Evolutionary conservation across 2,113 vertebrate species (phyloP).

Genomic region (Hyperopisus bebe): DNA sequence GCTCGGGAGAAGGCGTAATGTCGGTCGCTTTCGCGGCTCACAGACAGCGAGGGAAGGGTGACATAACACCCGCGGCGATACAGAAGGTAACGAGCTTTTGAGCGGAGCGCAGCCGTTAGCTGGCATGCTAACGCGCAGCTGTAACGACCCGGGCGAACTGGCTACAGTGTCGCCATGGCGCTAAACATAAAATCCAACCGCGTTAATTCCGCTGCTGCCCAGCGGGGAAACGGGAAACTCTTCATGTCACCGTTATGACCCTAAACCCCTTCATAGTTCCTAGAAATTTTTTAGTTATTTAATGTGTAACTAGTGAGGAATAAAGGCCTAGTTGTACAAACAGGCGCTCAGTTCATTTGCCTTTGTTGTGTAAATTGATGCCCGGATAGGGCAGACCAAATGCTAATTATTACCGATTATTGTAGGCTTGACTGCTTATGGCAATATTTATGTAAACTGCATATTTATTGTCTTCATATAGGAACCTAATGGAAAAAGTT

Average conservation of each 20-base stretch:
- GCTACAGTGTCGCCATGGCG: constrained; percentile 33
- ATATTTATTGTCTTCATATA: background rate
- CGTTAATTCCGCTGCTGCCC: background rate
- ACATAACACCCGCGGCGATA: constrained; percentile 91
- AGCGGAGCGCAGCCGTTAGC: constrained; percentile 42
- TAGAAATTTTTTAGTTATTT: background rate
- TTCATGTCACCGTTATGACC: background rate
- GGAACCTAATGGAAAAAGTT: background rate
- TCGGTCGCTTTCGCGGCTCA: constrained; percentile 94
- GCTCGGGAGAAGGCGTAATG: constrained; percentile 60
- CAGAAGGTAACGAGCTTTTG: constrained; percentile 79
- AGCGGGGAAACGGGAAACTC: background rate
- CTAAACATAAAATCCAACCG: constrained; percentile 1
- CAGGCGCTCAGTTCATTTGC: background rate
- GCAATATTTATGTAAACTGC: background rate
- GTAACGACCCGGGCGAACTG: constrained; percentile 17
- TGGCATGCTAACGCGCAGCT: constrained; percentile 23
- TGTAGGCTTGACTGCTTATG: background rate
- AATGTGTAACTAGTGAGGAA: background rate
- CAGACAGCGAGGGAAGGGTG: constrained; percentile 89
- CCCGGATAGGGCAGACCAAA: background rate
- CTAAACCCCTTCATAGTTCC: background rate
- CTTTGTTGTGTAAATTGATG: constrained; percentile 10
- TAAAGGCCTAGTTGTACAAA: constrained; percentile 14
- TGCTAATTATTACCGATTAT: background rate